Conservation (phyloP, 2,888 invertebrate species). For the Syrphus vitripennis region DNA sequence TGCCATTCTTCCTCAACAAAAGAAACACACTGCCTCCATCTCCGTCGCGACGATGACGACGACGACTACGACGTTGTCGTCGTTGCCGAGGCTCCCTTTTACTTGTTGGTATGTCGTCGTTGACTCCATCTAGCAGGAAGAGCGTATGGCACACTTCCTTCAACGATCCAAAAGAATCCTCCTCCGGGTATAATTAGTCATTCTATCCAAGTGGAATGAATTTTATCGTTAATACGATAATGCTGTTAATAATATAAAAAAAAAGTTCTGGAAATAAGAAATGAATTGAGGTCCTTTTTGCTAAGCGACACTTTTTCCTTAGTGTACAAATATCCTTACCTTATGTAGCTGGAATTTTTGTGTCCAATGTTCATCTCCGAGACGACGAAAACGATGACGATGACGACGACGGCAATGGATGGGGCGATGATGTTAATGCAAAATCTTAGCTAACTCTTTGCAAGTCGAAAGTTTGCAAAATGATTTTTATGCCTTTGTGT, state of each 20-base stretch:
- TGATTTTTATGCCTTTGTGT: constrained; percentile 4
- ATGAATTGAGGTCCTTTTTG: constrained; percentile 14
- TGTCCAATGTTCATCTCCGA: constrained; percentile 31
- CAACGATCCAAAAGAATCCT: constrained; percentile 33
- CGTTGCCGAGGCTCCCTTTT: neutral
- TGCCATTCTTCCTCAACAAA: constrained; percentile 56
- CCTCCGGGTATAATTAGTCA: constrained; percentile 69
- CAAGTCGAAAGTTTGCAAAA: constrained; percentile 52
- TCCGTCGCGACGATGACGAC: neutral
- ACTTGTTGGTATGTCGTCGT: neutral
- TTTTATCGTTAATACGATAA: constrained; percentile 65
- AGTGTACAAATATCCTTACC: constrained; percentile 9
- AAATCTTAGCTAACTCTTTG: constrained; percentile 39
- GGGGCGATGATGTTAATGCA: constrained; percentile 44
- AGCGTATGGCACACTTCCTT: constrained; percentile 61
- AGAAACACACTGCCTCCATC: constrained; percentile 23
- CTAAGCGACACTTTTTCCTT: constrained; percentile 20
- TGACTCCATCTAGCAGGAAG: constrained; percentile 23
- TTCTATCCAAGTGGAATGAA: constrained; percentile 65
- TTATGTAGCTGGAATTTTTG: constrained; percentile 35
- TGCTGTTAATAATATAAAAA: constrained; percentile 67
- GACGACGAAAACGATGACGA: neutral
- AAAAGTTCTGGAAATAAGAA: constrained; percentile 28
- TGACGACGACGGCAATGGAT: neutral
- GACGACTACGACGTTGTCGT: neutral